Base-by-base conservation (phyloP, 2,888 invertebrate species). In the Eurois occulta region DNA sequence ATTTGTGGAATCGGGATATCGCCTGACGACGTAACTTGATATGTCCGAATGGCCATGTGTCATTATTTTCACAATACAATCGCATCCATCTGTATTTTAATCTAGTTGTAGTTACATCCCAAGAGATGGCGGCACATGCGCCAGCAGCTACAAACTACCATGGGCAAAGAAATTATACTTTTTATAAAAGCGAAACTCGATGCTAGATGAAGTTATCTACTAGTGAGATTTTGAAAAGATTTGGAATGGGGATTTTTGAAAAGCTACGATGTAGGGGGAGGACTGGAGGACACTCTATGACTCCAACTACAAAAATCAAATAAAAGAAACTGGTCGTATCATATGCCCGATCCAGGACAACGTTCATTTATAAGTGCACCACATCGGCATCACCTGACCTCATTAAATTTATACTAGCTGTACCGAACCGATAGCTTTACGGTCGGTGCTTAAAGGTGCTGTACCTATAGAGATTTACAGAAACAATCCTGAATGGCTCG, bases 1-100 rank as follows among this genome's bases (percentile, higher is more conserved):
- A 55, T 75, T 76, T 35, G 32, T 46, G 16, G 32, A 38, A 58
- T 41, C n/a, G 16, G 11, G 16, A 32, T 65, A 73, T 74, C 74
- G 32, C 7, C 10, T n/a, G 55, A 43, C 48, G 46, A 48, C 32
- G 83, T 77, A 77, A 67, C 13, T 10, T 28, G 83, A 77, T 79
- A 83, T 62, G 66, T 43, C 32, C 16, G 35, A 60, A 77, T 43
- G 83, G 83, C 60, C 83, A 77, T 67, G 43, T 77, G 78, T 43
- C 28, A 52, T 67, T 75, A 38, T 62, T 60, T 52, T 28, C 35
- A 58, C 21, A 62, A 21, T 16, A 43, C 58, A 66, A 60, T 78
- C 28, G 18, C 16, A 66, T 28, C 18, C 48, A 83, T 66, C 41
- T 66, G 58, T 67, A 21, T 83, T 66, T 66, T 10, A 2, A 48